Base-by-base conservation (phyloP, 2,888 invertebrate genomes). In the Hemicrepidius hirtus region DNA sequence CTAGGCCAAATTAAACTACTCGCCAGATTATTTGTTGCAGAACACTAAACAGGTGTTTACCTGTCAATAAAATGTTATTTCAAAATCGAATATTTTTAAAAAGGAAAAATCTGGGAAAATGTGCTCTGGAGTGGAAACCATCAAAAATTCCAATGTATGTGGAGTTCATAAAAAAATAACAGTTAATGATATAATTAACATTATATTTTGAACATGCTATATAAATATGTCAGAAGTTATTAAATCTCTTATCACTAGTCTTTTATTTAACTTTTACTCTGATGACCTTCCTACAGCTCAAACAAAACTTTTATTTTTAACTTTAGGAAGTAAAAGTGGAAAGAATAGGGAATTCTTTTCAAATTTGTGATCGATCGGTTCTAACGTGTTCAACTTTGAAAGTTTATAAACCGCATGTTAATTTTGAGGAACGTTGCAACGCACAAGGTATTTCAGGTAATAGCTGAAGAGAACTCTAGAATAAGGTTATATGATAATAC, bases 211-310 rank as follows among this genome's bases (percentile, higher is more conserved):
- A n/a, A n/a, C n/a, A n/a, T n/a, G n/a, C n/a, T n/a, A n/a, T n/a
- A n/a, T n/a, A n/a, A n/a, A 24, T 24, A 5, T 5, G 24, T 41
- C 16, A n/a, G 24, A 12, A 24, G 9, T 10, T 16, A 57, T 37
- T 35, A 32, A 57, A 57, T 57, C 20, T 57, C 35, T 35, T 35
- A 20, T 18, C 18, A 35, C 18, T n/a, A n/a, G n/a, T n/a, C n/a
- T n/a, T n/a, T 35, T 57, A 35, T 57, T 57, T 57, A 35, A 57
- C 35, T 57, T 49, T 35, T 57, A n/a, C 32, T 32, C 20, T 16
- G 16, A 32, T 57, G 3, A 28, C 32, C 35, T 57, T 37, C n/a
- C 21, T 21, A 49, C 1, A 10, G 9, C 5, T 12, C 20, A 49
- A 49, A 20, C 20, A 49, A 49, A 49, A 49, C 12, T 49, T 49